A percentile compares a stretch with the other conserved stretches of the same genome.
Evolutionary conservation across 2,888 invertebrate genomes (phyloP).

Genomic region (Plebejus anna): DNA sequence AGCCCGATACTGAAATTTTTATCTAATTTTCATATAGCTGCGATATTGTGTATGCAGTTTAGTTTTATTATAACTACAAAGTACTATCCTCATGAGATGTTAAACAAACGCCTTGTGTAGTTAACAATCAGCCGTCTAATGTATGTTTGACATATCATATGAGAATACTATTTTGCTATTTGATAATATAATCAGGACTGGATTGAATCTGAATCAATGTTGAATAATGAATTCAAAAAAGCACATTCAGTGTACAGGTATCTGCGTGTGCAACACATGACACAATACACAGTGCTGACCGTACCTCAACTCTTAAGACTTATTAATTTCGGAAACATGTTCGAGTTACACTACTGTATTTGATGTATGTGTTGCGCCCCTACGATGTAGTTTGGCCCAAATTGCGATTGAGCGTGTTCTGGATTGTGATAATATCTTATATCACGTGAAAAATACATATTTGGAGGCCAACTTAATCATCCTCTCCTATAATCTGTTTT

Average conservation of each 20-base stretch:
- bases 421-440: not conserved
- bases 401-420: not conserved
- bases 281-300: not conserved
- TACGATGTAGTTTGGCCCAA: not conserved
- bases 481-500: not conserved
- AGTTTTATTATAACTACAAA: not conserved
- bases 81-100: not conserved
- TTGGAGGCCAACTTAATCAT: not conserved
- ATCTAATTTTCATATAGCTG: not conserved
- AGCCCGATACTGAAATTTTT: not conserved
- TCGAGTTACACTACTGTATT: not conserved
- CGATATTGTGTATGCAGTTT: not conserved
- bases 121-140: not conserved
- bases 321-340: not conserved
- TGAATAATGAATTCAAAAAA: not conserved
- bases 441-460: not conserved
- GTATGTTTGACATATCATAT: not conserved
- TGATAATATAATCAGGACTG: not conserved
- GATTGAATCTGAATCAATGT: not conserved
- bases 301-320: not conserved
- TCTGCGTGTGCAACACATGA: too few relatives aligned
- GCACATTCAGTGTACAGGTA: too few relatives aligned
- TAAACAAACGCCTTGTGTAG: not conserved
- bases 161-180: not conserved
- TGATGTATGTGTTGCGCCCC: not conserved